Evolutionary conservation across 1,140 invertebrate species (phyloP).

Genomic region (Leptopilina clavipes): DNA sequence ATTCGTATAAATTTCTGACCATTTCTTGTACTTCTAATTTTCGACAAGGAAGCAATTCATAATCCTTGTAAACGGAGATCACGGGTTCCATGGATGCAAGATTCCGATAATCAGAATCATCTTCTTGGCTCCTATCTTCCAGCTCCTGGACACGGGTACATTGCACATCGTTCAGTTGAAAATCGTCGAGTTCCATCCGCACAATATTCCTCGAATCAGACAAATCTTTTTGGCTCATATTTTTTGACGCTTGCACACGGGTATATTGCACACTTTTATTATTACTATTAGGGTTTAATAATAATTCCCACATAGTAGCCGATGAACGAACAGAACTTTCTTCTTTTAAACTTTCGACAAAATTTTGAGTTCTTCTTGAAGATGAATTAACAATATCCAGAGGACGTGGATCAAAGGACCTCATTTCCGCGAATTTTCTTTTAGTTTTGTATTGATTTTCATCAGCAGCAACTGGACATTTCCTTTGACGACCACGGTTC

Average conservation of each 20-base stretch:
- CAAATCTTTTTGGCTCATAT: background rate
- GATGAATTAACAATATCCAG: background rate
- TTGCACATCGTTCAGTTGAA: no score
- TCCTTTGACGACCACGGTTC: conserved; percentile 30
- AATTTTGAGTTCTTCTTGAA: background rate
- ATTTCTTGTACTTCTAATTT: background rate
- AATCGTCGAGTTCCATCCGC: no score
- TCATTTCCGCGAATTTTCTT: background rate
- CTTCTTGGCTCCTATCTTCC: background rate
- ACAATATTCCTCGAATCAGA: no score
- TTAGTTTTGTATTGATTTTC: conserved; percentile 18
- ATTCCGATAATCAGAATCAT: background rate
- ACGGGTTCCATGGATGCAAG: no score
- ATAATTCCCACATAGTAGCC: background rate
- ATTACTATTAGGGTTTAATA: background rate
- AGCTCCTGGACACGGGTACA: no score
- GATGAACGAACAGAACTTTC: background rate
- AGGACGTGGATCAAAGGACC: conserved; percentile 9
- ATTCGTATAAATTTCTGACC: background rate
- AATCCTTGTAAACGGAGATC: background rate
- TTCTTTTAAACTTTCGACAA: background rate
- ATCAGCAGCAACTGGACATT: background rate
- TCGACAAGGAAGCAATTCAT: background rate
- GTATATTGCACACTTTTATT: no score
- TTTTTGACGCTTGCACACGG: background rate